Percentiles rank a stretch among this genome's conserved stretches.
phyloP scores from a whole-genome alignment of 2,113 vertebrate genomes.

The Rhea pennata region DNA sequence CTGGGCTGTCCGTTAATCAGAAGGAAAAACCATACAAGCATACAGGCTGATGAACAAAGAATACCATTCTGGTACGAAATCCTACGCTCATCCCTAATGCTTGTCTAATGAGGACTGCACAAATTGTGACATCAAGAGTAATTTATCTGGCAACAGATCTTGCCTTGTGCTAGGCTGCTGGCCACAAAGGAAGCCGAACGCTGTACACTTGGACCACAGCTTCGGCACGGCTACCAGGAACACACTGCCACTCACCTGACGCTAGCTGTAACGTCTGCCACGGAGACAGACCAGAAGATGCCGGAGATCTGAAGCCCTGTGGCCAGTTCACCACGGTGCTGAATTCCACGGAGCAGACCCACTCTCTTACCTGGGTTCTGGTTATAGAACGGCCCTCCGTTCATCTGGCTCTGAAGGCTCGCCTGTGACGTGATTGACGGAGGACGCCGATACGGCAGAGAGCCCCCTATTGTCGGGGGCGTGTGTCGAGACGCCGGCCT shows the following conservation, averaged over 20 bases:
- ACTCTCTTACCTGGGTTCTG: slow-evolving; percentile 88
- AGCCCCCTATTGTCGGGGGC: slow-evolving; percentile 89
- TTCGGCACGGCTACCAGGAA: background rate
- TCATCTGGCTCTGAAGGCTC: slow-evolving; percentile 91
- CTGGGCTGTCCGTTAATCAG: background rate
- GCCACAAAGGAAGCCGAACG: background rate
- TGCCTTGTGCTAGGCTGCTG: background rate
- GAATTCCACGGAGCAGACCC: background rate
- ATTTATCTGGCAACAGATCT: background rate
- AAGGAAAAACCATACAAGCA: background rate
- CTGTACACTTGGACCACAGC: background rate
- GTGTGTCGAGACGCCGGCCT: slow-evolving; percentile 87
- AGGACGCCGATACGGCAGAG: slow-evolving; percentile 93
- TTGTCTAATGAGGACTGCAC: background rate
- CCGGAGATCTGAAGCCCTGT: background rate
- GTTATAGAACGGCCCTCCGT: slow-evolving; percentile 92
- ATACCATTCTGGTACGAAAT: background rate
- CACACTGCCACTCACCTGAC: background rate
- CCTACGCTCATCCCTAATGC: background rate
- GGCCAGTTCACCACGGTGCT: background rate
- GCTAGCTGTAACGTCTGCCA: background rate
- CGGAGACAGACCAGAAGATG: background rate
- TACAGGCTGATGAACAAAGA: background rate
- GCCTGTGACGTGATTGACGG: slow-evolving; percentile 92
- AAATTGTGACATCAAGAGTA: background rate